Conservation (phyloP, 1,140 invertebrate species). For the Tetramorium parvispinum region DNA sequence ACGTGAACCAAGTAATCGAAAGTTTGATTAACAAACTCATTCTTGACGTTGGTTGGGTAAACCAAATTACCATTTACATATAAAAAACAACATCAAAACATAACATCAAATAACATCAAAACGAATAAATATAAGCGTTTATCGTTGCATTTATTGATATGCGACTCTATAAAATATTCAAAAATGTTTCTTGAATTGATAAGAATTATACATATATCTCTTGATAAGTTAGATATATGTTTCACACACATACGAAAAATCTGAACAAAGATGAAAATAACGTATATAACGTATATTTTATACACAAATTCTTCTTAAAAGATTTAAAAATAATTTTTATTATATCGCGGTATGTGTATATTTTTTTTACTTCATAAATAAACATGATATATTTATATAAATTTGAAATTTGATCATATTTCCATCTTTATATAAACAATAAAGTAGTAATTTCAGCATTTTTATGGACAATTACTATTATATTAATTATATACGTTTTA, state of each 20-base stretch:
- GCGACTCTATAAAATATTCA: slow-evolving; percentile 3
- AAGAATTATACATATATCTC: slow-evolving; percentile 4
- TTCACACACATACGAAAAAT: background rate
- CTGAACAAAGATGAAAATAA: background rate
- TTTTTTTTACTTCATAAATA: slow-evolving; percentile 11
- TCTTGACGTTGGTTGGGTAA: slow-evolving; percentile 73
- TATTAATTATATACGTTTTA: slow-evolving; percentile 1
- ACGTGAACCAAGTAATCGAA: slow-evolving; percentile 80
- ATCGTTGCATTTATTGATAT: slow-evolving; percentile 15
- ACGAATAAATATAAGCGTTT: slow-evolving; percentile 20
- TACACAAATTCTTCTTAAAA: background rate
- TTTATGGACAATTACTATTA: background rate
- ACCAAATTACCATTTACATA: background rate
- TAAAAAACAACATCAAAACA: background rate
- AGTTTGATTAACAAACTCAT: slow-evolving; percentile 83
- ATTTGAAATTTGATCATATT: background rate
- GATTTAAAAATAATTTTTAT: slow-evolving; percentile 8
- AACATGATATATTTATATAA: background rate
- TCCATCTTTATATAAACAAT: background rate
- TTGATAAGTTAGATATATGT: slow-evolving; percentile 19
- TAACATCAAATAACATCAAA: slow-evolving; percentile 39
- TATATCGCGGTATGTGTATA: background rate
- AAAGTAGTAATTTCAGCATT: background rate
- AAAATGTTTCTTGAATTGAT: slow-evolving; percentile 20
- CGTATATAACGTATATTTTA: background rate